Evolutionary conservation across 2,113 vertebrate genomes (phyloP), one percentile per base, ranked within the genome.

Genomic region (Tachysurus vachellii): DNA sequence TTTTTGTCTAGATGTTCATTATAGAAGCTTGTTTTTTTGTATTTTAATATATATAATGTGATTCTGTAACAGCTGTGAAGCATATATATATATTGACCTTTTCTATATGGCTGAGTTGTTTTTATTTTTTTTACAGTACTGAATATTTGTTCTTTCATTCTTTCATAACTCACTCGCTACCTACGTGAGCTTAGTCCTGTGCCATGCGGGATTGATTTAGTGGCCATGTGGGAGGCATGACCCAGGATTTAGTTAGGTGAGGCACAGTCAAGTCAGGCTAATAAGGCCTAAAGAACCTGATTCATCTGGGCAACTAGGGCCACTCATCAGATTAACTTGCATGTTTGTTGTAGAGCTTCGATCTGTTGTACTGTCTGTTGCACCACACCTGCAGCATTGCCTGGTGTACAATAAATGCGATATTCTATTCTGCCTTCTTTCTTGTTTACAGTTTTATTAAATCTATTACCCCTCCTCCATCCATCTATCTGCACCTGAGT

Each of bases 281-380:
- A 90, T 90, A 86, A 77, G 85, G 82, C 80, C 87, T 90, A 82
- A 85, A 88, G 64, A 59, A 86, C 82, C 47, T 8, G 42, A 84
- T 76, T 28, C 76, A 53, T 64, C 76, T 68, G 50, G 87, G 28
- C 85, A 88, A 57, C 57, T 84, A 7, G 47, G 87, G 85, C 88
- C 85, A 70, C 85, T 87, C 75, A 53, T 50, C 66, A 85, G 89
- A 88, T 88, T 90, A 88, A 88, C 85, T 12, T 42, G 9, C 5
- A 26, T 88, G 57, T 82, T 82, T 90, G 54, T 86, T 77, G 7
- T 88, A 79, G 84, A 82, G 70, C 87, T 88, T 87, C 62, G 5
- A 77, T 88, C 87, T 80, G 47, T 66, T 70, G 54, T 28, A 26
- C 26, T 42, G 76, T 76, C 50, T 82, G 62, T 47, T 86, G 42